A percentile compares a stretch with the other conserved stretches of the same genome.
phyloP scores from a whole-genome alignment of 2,113 vertebrate genomes.

The Cynocephalus volans region DNA sequence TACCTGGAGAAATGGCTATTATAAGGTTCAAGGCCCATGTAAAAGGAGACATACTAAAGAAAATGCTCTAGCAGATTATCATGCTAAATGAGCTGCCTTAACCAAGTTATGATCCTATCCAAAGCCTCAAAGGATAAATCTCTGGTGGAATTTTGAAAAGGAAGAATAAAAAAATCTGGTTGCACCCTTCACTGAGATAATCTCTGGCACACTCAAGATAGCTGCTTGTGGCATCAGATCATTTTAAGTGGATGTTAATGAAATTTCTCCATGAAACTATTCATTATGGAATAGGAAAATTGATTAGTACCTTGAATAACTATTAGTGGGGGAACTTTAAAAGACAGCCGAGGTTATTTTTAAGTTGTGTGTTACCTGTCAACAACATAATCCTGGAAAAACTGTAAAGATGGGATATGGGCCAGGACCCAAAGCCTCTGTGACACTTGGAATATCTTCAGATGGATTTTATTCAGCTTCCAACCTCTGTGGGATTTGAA shows the following conservation, averaged over 20 bases:
- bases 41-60: neutral
- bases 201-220: neutral
- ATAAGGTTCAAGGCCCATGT: neutral
- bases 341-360: neutral
- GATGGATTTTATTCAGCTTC: neutral
- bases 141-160: neutral
- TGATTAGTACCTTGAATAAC: neutral
- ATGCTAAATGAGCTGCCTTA: neutral
- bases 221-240: neutral
- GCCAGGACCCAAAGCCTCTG: neutral
- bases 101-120: neutral
- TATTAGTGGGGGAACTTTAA: neutral
- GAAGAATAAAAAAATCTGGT: neutral
- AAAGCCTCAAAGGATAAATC: neutral
- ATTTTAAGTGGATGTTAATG: constrained; percentile 1
- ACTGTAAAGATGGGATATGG: neutral
- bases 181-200: neutral
- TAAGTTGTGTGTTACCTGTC: neutral
- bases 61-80: neutral
- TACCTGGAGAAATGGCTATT: neutral
- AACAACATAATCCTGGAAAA: neutral
- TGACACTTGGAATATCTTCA: neutral
- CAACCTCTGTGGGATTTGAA: neutral
- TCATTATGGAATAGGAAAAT: neutral
- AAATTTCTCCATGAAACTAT: neutral